Evolutionary conservation across 2,113 vertebrate genomes (phyloP).

Genomic region (Gymnogyps californianus): DNA sequence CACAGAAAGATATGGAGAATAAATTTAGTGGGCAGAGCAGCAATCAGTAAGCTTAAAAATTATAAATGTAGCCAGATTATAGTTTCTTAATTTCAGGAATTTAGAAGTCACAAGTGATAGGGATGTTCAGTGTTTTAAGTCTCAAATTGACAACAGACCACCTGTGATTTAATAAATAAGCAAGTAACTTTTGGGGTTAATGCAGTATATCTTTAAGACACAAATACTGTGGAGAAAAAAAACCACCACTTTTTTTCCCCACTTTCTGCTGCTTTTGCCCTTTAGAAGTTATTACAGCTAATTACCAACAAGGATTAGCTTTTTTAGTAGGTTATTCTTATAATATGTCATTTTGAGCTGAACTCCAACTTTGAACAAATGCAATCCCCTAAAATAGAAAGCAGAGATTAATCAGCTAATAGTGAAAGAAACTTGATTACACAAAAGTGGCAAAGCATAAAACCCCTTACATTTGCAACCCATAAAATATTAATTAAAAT

Average conservation of each 20-base stretch:
- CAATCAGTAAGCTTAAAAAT: not conserved
- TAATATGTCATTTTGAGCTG: not conserved
- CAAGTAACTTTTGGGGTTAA: not conserved
- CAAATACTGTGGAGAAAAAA: not conserved
- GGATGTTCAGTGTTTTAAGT: not conserved
- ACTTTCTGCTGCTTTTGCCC: not conserved
- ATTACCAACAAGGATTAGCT: not conserved
- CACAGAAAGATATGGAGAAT: not conserved
- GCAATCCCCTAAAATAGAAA: not conserved
- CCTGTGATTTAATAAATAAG: not conserved
- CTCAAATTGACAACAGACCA: not conserved
- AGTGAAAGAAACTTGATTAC: constrained; percentile 24
- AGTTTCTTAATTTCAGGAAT: not conserved
- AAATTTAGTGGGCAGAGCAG: not conserved
- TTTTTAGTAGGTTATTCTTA: not conserved
- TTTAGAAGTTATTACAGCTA: not conserved
- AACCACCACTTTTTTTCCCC: too few relatives aligned
- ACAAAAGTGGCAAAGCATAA: not conserved
- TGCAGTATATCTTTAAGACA: not conserved
- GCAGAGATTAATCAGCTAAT: constrained; percentile 27
- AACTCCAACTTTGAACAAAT: not conserved
- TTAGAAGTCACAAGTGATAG: not conserved
- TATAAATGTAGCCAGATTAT: not conserved
- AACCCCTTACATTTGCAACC: not conserved
- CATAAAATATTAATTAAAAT: constrained; percentile 31